Evolutionary conservation across 1,140 invertebrate species (phyloP).

Genomic region (Anastrepha obliqua): DNA sequence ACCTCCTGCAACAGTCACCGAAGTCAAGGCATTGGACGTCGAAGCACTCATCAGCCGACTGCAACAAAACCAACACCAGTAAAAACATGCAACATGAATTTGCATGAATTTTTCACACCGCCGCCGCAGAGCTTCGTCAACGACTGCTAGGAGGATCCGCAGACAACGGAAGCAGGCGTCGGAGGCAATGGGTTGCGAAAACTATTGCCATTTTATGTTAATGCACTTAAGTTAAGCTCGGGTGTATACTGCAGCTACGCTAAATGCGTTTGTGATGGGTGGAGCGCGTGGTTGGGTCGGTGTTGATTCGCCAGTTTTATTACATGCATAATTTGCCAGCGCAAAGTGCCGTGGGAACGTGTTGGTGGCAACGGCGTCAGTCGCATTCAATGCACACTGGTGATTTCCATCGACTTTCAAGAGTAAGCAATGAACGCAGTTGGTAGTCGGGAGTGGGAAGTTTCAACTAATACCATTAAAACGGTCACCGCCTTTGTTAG

Average conservation of each 20-base stretch:
- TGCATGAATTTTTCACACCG: neutral
- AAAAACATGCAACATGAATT: neutral
- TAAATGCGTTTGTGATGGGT: neutral
- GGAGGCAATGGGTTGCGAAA: slow-evolving; percentile 44
- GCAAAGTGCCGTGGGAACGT: slow-evolving; percentile 40
- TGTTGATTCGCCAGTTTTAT: slow-evolving; percentile 54
- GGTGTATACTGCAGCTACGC: neutral
- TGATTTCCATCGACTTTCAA: neutral
- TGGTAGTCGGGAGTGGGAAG: neutral
- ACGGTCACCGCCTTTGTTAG: neutral
- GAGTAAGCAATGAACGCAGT: neutral
- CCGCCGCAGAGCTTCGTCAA: neutral
- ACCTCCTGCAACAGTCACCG: neutral
- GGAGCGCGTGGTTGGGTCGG: slow-evolving; percentile 7
- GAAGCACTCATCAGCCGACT: neutral
- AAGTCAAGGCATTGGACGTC: neutral
- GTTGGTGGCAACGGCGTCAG: neutral
- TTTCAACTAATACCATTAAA: neutral
- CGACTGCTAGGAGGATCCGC: neutral
- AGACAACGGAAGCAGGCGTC: neutral
- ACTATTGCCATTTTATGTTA: slow-evolving; percentile 58
- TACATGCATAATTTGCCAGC: slow-evolving; percentile 56
- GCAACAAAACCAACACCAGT: neutral
- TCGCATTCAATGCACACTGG: neutral
- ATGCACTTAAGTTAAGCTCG: slow-evolving; percentile 55